Percentiles rank a stretch among this genome's conserved stretches.
phyloP scores from a whole-genome alignment of 2,888 invertebrate species.

The Diarsia dahlii region DNA sequence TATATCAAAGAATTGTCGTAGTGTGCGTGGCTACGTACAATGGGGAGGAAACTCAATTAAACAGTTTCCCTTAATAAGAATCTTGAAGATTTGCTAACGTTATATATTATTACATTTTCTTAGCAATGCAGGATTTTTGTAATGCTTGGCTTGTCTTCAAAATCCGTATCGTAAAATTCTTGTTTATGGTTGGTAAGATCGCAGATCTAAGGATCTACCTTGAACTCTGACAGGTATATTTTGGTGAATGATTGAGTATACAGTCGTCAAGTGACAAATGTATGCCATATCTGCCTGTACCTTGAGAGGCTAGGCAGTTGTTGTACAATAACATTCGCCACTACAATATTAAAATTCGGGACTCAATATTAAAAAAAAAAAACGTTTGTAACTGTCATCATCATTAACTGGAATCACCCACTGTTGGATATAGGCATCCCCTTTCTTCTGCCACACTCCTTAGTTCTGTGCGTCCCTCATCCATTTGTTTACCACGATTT shows the following conservation, averaged over 20 bases:
- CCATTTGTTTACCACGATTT: neutral
- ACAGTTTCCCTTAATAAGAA: conserved; percentile 85
- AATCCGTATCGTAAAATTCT: neutral
- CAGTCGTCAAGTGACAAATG: neutral
- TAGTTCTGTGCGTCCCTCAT: neutral
- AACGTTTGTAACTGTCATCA: neutral
- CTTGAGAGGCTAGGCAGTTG: neutral
- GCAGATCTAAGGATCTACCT: neutral
- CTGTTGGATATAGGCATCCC: neutral
- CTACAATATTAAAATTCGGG: neutral
- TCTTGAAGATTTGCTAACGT: conserved; percentile 65
- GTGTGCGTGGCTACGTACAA: conserved; percentile 66
- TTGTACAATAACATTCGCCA: neutral
- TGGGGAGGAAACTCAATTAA: conserved; percentile 84
- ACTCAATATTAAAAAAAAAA: neutral
- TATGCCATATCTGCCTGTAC: too few relatives aligned
- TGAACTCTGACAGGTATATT: neutral
- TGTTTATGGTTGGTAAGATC: conserved; percentile 6
- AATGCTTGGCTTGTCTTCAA: conserved; percentile 3
- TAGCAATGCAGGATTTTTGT: conserved; percentile 40
- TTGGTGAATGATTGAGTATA: conserved; percentile 16
- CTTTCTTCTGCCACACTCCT: neutral
- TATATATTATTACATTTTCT: conserved; percentile 54
- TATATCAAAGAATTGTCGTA: conserved; percentile 69
- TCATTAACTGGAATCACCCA: neutral